Evolutionary conservation across 2,888 invertebrate species (phyloP).

Genomic region (Amaurobius ferox): DNA sequence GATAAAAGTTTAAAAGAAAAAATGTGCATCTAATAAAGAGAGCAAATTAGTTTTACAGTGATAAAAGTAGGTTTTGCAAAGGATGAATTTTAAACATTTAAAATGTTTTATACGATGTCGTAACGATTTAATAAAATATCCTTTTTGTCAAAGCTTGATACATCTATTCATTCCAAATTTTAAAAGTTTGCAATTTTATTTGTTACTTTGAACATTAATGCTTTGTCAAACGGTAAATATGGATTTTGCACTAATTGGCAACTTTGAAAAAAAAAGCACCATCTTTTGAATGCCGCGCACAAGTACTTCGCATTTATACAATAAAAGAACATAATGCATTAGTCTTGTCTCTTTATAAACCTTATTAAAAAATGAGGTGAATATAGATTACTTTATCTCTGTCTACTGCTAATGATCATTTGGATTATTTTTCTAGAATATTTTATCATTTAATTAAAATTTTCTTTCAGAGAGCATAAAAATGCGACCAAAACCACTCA

Average conservation of each 20-base stretch:
- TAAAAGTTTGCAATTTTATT: too few species aligned
- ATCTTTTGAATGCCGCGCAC: neutral
- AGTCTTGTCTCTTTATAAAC: constrained; percentile 1
- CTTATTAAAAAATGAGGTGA: constrained; percentile 9
- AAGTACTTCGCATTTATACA: constrained; percentile 7
- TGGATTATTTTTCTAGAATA: constrained; percentile 21
- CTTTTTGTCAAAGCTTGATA: too few species aligned
- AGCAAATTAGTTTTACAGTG: too few species aligned
- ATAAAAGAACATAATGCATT: constrained; percentile 16
- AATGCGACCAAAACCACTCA: constrained; percentile 30
- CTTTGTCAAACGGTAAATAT: neutral
- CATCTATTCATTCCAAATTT: too few species aligned
- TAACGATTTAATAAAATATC: too few species aligned
- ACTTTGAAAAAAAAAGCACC: neutral
- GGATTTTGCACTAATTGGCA: neutral
- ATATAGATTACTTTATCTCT: constrained; percentile 15
- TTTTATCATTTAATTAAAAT: constrained; percentile 52
- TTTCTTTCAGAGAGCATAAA: neutral
- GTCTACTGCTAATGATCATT: constrained; percentile 15
- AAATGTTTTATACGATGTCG: too few species aligned
- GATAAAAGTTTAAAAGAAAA: too few species aligned
- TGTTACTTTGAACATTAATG: neutral
- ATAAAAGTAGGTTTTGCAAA: too few species aligned
- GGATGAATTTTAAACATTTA: too few species aligned
- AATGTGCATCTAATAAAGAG: too few species aligned